Conservation (phyloP, 2,888 invertebrate genomes). For the Chydorus sphaericus region DNA sequence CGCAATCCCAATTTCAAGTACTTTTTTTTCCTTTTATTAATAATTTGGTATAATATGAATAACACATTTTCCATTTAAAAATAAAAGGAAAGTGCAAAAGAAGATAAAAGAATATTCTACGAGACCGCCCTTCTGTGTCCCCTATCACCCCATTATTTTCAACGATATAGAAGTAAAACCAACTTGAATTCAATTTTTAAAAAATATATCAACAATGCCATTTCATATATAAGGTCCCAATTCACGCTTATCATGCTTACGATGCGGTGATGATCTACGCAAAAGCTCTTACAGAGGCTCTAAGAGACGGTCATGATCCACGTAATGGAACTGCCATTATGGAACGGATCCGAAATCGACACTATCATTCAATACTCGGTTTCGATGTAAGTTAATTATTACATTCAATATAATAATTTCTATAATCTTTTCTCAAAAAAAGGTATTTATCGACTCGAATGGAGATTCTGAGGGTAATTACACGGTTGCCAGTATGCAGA, state of each 20-base stretch:
- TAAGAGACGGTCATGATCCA: slow-evolving; percentile 48
- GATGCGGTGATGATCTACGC: slow-evolving; percentile 81
- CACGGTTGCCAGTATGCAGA: slow-evolving; percentile 60
- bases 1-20: slow-evolving; percentile 58
- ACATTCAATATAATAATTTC: neutral
- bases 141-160: slow-evolving; percentile 57
- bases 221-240: slow-evolving; percentile 56
- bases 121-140: slow-evolving; percentile 58
- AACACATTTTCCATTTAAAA: slow-evolving; percentile 21
- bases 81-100: slow-evolving; percentile 47
- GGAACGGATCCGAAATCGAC: slow-evolving; percentile 55
- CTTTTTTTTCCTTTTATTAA: slow-evolving; percentile 26
- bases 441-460: slow-evolving; percentile 70
- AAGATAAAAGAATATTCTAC: slow-evolving; percentile 54
- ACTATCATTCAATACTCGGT: slow-evolving; percentile 61
- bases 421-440: neutral
- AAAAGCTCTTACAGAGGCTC: slow-evolving; percentile 56
- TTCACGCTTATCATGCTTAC: slow-evolving; percentile 69
- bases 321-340: slow-evolving; percentile 62
- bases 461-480: slow-evolving; percentile 88
- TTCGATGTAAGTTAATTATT: slow-evolving; percentile 46
- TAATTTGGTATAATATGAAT: neutral
- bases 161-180: slow-evolving; percentile 26
- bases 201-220: too few species aligned
- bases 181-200: too few species aligned